A percentile compares a stretch with the other conserved stretches of the same genome.
Conservation (phyloP, 2,888 invertebrate species). For the Cynaeus angustus region DNA sequence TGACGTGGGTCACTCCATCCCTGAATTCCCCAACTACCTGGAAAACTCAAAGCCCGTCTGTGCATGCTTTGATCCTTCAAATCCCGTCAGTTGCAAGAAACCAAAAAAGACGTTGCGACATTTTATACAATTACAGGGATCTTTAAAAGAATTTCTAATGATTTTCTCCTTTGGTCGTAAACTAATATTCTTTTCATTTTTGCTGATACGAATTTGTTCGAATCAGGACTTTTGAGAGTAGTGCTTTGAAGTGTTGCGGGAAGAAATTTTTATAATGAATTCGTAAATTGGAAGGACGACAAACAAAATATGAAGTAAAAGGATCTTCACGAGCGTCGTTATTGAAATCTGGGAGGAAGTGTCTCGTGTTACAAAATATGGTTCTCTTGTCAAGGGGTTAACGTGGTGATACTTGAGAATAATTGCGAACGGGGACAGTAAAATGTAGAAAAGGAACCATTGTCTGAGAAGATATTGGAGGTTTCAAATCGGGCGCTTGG, state of each 20-base stretch:
- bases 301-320: constrained; percentile 13
- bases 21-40: constrained; percentile 27
- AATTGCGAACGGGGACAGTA: no score
- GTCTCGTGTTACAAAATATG: constrained; percentile 11
- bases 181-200: constrained; percentile 38
- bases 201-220: constrained; percentile 24
- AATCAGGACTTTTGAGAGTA: not conserved
- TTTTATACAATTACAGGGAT: constrained; percentile 41
- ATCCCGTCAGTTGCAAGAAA: constrained; percentile 38
- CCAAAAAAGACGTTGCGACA: constrained; percentile 28
- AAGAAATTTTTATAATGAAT: constrained; percentile 26
- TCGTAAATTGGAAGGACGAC: constrained; percentile 16
- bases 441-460: no score
- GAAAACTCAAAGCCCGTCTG: constrained; percentile 41
- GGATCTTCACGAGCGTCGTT: not conserved
- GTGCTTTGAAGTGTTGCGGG: constrained; percentile 14
- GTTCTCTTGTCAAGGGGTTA: constrained; percentile 5
- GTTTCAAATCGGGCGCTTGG: no score
- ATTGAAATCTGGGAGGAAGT: constrained; percentile 8
- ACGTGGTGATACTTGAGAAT: no score
- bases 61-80: not conserved
- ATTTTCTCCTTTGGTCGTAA: constrained; percentile 36
- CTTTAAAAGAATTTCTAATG: constrained; percentile 44
- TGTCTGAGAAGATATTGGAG: no score
- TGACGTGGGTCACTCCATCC: constrained; percentile 32